Conservation (phyloP, 2,888 invertebrate species). For the Diaperis boleti region DNA sequence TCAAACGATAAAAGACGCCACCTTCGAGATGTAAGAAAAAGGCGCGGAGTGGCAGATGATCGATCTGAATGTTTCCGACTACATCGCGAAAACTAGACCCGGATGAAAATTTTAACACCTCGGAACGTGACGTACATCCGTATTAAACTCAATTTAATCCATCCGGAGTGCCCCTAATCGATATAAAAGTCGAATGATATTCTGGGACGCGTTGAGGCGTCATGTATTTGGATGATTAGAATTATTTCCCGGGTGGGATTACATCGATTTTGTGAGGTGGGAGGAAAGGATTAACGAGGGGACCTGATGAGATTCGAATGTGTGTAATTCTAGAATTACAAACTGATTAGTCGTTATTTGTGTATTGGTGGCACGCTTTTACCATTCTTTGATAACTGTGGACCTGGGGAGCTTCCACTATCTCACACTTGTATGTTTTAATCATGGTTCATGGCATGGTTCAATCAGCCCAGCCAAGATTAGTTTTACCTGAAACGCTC, state of each 20-base stretch:
- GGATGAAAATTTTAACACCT: constrained; percentile 12
- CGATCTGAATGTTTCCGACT: background rate
- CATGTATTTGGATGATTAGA: constrained; percentile 5
- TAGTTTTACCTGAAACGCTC: too few relatives aligned
- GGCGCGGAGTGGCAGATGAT: background rate
- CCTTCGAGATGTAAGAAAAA: background rate
- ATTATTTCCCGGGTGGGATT: background rate
- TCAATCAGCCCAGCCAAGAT: too few relatives aligned
- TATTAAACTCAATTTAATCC: constrained; percentile 26
- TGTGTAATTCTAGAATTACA: too few relatives aligned
- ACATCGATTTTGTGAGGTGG: constrained; percentile 1
- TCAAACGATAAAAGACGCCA: constrained; percentile 2
- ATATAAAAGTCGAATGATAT: constrained; percentile 7
- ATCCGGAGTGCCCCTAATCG: constrained; percentile 20
- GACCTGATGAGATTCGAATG: too few relatives aligned
- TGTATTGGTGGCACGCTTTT: too few relatives aligned
- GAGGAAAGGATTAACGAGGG: background rate
- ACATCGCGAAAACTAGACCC: background rate
- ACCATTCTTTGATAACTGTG: too few relatives aligned
- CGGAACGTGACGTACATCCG: constrained; percentile 30
- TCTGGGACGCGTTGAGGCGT: background rate
- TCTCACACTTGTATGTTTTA: too few relatives aligned
- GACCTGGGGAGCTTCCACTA: too few relatives aligned
- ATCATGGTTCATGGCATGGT: too few relatives aligned
- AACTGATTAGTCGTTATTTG: too few relatives aligned